Evolutionary conservation across 2,888 invertebrate species (phyloP), one percentile per base, ranked within the genome.

Genomic region (Catocala nupta): DNA sequence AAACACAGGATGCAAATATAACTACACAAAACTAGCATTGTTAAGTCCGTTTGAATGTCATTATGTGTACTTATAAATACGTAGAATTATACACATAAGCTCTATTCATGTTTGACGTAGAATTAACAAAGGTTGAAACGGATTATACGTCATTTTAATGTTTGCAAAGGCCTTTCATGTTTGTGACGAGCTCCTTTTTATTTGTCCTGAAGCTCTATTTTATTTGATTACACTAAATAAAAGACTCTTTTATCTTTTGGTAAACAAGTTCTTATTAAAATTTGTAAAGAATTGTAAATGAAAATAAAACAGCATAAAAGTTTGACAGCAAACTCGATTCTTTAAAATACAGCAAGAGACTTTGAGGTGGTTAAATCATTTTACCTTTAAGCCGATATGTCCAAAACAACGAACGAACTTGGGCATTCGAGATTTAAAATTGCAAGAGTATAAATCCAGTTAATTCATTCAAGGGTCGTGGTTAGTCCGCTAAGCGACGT

Each of bases 391-490:
- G 39, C 55, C 64, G 62, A 64, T 71, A 59, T 50, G 44, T 57
- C 54, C 43, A 66, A 67, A 59, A 63, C 50, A 71, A 62, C 45
- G 48, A 55, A 51, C 63, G 33, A 64, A 57, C 56, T 63, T 61
- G 44, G 62, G 50, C 43, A 60, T 67, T 58, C 44, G 54, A 65
- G 63, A 63, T 78, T 78, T 70, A 70, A 77, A 77, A 74, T 77
- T 73, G 63, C 66, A 68, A 50, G 52, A 69, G 61, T 43, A 54
- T 25, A 25, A 67, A 70, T 49, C 59, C 53, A 55, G 67, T 63
- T 77, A 74, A 78, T 78, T 73, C 72, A 78, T 78, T 78, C 58
- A 69, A 63, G 66, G 76, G 56, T 60, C 51, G 65, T 56, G 64
- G 67, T 76, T 67, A 56, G 55, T 43, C 64, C 68, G 58, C 61